phyloP scores from a whole-genome alignment of 2,888 invertebrate genomes.

The Coronaproctus castanopsis region DNA sequence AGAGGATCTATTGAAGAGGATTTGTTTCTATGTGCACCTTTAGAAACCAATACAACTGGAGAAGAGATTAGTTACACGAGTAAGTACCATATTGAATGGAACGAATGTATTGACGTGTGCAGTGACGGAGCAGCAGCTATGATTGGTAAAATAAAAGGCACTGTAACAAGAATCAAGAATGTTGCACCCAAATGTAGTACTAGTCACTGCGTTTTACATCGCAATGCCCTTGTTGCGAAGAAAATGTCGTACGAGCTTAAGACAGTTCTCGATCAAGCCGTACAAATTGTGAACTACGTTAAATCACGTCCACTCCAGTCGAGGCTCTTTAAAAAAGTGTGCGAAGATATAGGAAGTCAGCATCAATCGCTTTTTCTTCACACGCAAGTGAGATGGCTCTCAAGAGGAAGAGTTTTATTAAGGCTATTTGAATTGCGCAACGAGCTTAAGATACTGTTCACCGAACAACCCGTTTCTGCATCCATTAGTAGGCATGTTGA shows the following conservation, averaged over 20 bases:
- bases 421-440: conserved; percentile 14
- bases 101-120: conserved; percentile 6
- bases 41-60: too few species aligned
- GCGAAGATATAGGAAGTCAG: conserved; percentile 16
- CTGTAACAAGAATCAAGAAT: conserved; percentile 8
- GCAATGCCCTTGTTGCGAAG: conserved; percentile 8
- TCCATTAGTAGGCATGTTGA: too few species aligned
- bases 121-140: conserved; percentile 8
- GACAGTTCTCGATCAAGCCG: conserved; percentile 7
- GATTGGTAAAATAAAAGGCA: conserved; percentile 4
- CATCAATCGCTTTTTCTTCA: conserved; percentile 14
- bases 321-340: conserved; percentile 16
- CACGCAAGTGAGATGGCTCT: conserved; percentile 16
- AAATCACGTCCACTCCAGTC: conserved; percentile 16
- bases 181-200: conserved; percentile 6
- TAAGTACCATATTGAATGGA: too few species aligned
- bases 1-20: too few species aligned
- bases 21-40: too few species aligned
- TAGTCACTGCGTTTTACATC: conserved; percentile 9
- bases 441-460: too few species aligned
- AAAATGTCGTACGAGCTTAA: conserved; percentile 6
- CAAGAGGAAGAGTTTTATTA: conserved; percentile 13
- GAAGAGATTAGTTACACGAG: too few species aligned
- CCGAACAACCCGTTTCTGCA: too few species aligned
- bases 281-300: conserved; percentile 17